phyloP scores from a whole-genome alignment of 2,113 vertebrate species.

The Telmatochromis sp. region DNA sequence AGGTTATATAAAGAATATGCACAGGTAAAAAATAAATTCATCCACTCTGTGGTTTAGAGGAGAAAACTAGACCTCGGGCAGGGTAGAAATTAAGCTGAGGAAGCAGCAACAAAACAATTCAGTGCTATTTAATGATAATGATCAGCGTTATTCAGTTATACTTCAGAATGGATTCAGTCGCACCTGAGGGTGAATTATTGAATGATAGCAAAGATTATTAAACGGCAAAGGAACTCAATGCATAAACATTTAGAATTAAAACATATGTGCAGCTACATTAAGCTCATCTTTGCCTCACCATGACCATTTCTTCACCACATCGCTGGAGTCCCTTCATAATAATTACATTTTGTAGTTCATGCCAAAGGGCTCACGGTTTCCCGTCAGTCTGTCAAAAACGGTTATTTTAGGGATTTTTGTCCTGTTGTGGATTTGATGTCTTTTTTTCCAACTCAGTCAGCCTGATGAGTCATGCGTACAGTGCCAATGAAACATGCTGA shows the following conservation, averaged over 20 bases:
- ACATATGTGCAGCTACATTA: not conserved
- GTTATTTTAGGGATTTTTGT: not conserved
- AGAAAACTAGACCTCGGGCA: not conserved
- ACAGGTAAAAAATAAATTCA: not conserved
- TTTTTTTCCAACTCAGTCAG: not conserved
- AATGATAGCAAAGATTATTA: not conserved
- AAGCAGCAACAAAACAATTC: not conserved
- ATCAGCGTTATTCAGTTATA: slow-evolving; percentile 1
- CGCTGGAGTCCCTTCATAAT: not conserved
- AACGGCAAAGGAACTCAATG: not conserved
- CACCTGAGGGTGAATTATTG: not conserved
- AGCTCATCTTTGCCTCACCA: not conserved
- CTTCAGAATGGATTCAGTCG: not conserved
- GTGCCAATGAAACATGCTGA: not conserved
- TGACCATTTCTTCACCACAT: not conserved
- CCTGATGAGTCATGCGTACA: not conserved
- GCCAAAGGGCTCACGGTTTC: not conserved
- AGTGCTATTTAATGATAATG: not conserved
- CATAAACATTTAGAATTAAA: not conserved
- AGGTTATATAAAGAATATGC: slow-evolving; percentile 1
- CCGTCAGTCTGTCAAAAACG: not conserved
- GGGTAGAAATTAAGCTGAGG: not conserved
- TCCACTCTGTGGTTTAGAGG: not conserved
- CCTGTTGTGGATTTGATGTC: not conserved
- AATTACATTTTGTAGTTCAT: not conserved